Evolutionary conservation across 1,140 invertebrate species (phyloP), one percentile per base, ranked within the genome.

Genomic region (Laodelphax striatellus): DNA sequence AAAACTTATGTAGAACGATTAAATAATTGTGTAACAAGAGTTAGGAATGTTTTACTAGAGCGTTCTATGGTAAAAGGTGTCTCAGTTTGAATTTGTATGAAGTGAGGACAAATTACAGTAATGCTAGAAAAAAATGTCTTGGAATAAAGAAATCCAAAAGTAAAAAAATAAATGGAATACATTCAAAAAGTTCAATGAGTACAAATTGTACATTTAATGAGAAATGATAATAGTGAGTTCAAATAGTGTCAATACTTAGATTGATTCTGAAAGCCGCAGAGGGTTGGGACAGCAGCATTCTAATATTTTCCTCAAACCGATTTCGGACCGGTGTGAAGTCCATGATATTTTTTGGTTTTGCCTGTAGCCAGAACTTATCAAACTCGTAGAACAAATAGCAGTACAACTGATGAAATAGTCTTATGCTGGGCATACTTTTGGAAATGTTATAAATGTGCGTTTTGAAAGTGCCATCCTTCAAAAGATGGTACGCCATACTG

Each of bases 321-420:
- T 88, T 83, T 70, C 86, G 85, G 57, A 96, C 87, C 34, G 80
- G 80, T 17, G 87, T 88, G 73, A 97, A 97, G 71, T 97, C 90
- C 94, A 97, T 97, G 60, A 97, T 90, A 73, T 94, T 88, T 61
- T 81, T 81, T 0, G 94, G 93, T 68, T 93, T 92, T 28, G 90
- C 88, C 59, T 88, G 80, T 52, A 94, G 81, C 94, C 94, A 97
- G 71, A 93, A 88, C 66, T 85, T 84, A 74, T 96, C 92, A 78
- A 98, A 97, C 70, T 94, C 87, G 68, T 87, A 91, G 75, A 96
- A 94, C 42, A 97, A 75, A 72, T 93, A 95, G 75, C 91, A 92
- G 76, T 97, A 98, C 68, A 97, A 86, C 69, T 86, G 86, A 76
- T 98, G 92, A 76, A 97, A 97, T 71, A 88, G 80, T 70, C 85